These are phyloP conservation scores for Ciconia maguari DNA, from an alignment of 2,113 vertebrate genomes.

Conservation along the genomic window DNA sequence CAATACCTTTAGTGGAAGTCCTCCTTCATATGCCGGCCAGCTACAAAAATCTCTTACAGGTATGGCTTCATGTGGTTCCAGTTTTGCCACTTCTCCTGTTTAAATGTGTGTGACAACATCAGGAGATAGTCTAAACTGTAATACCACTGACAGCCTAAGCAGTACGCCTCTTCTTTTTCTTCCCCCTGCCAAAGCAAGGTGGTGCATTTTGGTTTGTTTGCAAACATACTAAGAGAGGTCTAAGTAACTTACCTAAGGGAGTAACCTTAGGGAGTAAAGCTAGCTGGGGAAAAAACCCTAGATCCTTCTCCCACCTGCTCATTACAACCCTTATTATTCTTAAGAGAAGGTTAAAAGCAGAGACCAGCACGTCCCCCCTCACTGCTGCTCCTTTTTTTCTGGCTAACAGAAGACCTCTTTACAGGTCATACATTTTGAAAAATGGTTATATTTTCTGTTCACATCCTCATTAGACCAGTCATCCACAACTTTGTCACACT, in stretches of 20 bases:
- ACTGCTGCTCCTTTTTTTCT: neutral
- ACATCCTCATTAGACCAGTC: neutral
- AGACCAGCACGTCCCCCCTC: neutral
- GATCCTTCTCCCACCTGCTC: neutral
- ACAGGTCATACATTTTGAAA: neutral
- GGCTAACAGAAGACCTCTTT: neutral
- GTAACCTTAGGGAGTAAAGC: neutral
- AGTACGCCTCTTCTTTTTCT: neutral
- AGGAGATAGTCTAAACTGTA: neutral
- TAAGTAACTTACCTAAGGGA: neutral
- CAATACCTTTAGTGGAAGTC: no score
- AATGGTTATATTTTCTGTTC: neutral
- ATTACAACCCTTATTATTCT: neutral
- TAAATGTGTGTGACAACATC: neutral
- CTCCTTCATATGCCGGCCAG: no score
- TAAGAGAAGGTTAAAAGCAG: neutral
- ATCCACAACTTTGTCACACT: neutral
- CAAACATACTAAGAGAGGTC: neutral
- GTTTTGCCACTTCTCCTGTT: neutral
- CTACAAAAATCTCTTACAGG: no score
- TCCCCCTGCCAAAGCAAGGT: neutral
- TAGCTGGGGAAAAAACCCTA: neutral
- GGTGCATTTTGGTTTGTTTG: neutral
- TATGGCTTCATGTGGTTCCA: neutral
- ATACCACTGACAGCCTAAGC: neutral